Evolutionary conservation across 2,888 invertebrate genomes (phyloP), one percentile per base, ranked within the genome.

Genomic region (Lysandra coridon): DNA sequence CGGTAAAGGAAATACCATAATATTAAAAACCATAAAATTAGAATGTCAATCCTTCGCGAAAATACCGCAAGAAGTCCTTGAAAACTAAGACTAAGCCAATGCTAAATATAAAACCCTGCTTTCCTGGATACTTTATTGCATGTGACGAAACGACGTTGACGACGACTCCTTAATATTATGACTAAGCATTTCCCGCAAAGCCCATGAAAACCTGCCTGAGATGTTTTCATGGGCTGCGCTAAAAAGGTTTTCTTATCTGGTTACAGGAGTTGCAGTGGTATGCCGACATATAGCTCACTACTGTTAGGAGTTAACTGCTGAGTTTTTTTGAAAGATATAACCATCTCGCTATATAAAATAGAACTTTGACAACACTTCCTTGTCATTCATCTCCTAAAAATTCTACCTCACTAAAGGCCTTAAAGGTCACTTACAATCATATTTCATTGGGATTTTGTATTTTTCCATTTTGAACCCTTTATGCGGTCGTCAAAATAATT

Each of bases 41-140:
- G 78, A 60, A 30, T 80, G 77, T 89, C 89, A 89, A 84, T 81
- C 82, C 85, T 87, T 85, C 82, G 81, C 85, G 82, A 88, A 88
- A 90, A 89, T 90, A 91, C 91, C 92, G 83, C 91, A 86, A 73
- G 74, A 77, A 83, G 86, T 73, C 90, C 90, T 90, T 89, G 75
- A 62, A 62, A 76, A 14, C 23, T 74, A n/a, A 74, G 1, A 4
- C 57, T 23, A 74, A 37, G 17, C 69, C 2, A 17, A 6, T 37
- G 33, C 1, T 37, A 69, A 10, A 69, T 17, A 14, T 69, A 69
- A 69, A 69, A 33, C 6, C 12, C 30, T 1, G 30, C 1, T 12
- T 69, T 37, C 69, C 33, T 33, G 33, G 69, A 33, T 14, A 33
- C 33, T 33, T 69, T 14, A 23, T 69, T 14, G 49, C 10, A 49